A percentile compares a stretch with the other conserved stretches of the same genome.
Conservation (phyloP, 2,797 vertebrate genomes). For the Sebastes oblongus region DNA sequence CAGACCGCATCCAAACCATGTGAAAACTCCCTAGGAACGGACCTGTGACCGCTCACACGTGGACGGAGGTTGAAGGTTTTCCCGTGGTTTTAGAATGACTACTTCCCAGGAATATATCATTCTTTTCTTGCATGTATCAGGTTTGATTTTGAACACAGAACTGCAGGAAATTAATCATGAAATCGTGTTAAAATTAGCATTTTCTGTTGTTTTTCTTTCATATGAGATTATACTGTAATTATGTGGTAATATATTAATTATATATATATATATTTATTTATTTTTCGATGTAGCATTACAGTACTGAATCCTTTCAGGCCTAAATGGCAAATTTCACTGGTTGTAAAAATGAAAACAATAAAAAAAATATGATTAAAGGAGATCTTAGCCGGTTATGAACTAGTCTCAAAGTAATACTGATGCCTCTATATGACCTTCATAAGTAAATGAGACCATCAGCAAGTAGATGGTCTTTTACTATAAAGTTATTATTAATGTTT, state of each 20-base stretch:
- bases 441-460: no score
- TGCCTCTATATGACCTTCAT: no score
- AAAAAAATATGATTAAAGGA: no score
- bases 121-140: not conserved
- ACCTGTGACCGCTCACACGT: conserved; percentile 26
- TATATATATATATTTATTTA: not conserved
- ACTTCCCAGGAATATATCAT: conserved; percentile 16
- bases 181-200: not conserved
- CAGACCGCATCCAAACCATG: conserved; percentile 33
- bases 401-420: no score
- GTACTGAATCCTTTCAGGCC: no score
- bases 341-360: not conserved
- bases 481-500: no score
- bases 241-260: not conserved
- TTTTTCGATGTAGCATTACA: not conserved
- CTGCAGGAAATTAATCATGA: not conserved
- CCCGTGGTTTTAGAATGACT: conserved; percentile 32
- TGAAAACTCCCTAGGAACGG: conserved; percentile 9
- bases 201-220: not conserved
- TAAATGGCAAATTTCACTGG: not conserved
- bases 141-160: not conserved
- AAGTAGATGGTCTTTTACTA: no score
- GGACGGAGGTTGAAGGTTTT: conserved; percentile 6
- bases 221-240: not conserved
- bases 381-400: no score